Percentiles rank a stretch among this genome's conserved stretches.
Conservation (phyloP, 2,113 vertebrate genomes). For the Oriolus oriolus region DNA sequence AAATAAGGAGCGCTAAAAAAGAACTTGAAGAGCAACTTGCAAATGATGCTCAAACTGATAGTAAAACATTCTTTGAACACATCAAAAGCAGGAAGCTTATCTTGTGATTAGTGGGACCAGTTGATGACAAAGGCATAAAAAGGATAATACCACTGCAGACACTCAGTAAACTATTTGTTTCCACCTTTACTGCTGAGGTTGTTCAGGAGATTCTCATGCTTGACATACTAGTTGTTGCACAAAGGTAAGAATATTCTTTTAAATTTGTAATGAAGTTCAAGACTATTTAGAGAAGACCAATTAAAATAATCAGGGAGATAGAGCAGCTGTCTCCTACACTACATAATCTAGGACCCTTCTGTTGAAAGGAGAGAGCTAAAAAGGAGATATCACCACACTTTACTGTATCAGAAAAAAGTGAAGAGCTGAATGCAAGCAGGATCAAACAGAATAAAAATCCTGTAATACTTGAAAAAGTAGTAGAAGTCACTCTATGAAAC, state of each 20-base stretch:
- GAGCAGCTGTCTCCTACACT: background rate
- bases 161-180: background rate
- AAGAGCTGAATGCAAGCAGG: background rate
- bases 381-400: background rate
- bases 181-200: background rate
- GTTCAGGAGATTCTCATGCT: background rate
- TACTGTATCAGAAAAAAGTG: background rate
- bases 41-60: background rate
- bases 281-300: background rate
- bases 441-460: background rate
- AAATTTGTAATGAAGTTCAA: background rate
- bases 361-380: background rate
- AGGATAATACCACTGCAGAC: background rate
- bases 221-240: background rate
- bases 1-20: background rate
- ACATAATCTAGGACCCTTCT: background rate
- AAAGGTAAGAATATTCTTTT: background rate
- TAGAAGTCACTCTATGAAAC: background rate
- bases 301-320: background rate
- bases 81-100: constrained; percentile 8
- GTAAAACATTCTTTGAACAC: constrained; percentile 2
- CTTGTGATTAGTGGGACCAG: background rate
- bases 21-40: background rate
- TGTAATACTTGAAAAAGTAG: background rate
- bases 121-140: constrained; percentile 11